Percentiles rank a stretch among this genome's conserved stretches.
These are phyloP conservation scores for Mormyrops boulengeri DNA, from an alignment of 2,797 vertebrate species.

Conservation along the genomic window DNA sequence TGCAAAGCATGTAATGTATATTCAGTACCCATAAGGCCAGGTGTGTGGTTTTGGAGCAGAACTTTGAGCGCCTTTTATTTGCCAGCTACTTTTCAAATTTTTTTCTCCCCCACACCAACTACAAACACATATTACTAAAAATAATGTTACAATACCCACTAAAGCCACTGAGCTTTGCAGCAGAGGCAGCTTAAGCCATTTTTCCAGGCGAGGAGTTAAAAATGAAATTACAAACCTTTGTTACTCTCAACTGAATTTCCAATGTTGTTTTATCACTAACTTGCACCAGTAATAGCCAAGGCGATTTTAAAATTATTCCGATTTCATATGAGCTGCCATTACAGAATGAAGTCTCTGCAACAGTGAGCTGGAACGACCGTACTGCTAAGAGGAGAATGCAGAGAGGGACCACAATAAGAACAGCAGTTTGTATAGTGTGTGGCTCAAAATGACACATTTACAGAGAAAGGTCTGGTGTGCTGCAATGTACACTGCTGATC, in stretches of 20 bases:
- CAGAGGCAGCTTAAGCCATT: background rate
- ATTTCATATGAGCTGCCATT: background rate
- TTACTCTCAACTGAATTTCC: background rate
- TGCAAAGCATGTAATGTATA: background rate
- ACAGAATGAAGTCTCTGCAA: background rate
- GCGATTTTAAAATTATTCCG: background rate
- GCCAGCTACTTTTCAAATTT: background rate
- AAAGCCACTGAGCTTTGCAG: background rate
- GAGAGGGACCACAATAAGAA: background rate
- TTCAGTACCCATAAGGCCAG: background rate
- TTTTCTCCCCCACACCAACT: background rate
- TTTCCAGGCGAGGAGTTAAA: background rate
- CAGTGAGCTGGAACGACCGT: background rate
- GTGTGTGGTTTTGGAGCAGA: background rate
- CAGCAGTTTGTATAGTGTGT: background rate
- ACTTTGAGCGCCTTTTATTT: background rate
- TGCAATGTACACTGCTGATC: background rate
- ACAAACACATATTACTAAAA: background rate
- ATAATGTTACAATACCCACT: background rate
- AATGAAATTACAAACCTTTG: background rate
- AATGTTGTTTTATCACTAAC: constrained; percentile 2
- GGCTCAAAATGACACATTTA: background rate
- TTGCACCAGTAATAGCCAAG: background rate
- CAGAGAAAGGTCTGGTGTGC: background rate
- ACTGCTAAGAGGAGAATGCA: background rate